A percentile compares a stretch with the other conserved stretches of the same genome.
These are phyloP conservation scores for Halictus ligatus DNA, from an alignment of 2,888 invertebrate genomes.

Conservation along the genomic window DNA sequence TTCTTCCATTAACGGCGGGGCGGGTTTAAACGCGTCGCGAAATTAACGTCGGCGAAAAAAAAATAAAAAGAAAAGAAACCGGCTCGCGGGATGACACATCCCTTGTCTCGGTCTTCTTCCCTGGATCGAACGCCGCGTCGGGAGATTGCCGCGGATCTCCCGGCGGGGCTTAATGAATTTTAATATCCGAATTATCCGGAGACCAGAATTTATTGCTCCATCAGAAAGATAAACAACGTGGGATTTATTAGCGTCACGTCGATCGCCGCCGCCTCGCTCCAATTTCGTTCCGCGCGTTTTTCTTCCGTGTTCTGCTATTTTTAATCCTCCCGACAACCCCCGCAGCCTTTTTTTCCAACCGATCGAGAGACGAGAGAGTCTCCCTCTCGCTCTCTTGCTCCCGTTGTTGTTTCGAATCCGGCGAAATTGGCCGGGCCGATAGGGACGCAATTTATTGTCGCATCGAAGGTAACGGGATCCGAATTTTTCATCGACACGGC, in stretches of 20 bases:
- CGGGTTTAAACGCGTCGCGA: conserved; percentile 4
- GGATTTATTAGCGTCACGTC: conserved; percentile 49
- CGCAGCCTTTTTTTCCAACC: background rate
- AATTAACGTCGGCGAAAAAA: background rate
- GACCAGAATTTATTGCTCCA: conserved; percentile 46
- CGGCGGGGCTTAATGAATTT: conserved; percentile 21
- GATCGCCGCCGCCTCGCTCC: background rate
- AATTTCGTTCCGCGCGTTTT: conserved; percentile 27
- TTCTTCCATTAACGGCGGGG: background rate
- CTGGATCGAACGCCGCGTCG: background rate
- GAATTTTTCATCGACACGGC: conserved; percentile 43
- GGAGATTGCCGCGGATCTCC: background rate
- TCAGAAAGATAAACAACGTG: conserved; percentile 45
- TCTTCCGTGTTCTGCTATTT: background rate
- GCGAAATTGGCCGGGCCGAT: conserved; percentile 43
- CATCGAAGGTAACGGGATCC: conserved; percentile 44
- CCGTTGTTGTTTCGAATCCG: conserved; percentile 29
- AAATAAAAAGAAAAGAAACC: background rate
- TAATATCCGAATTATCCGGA: conserved; percentile 36
- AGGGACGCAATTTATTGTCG: conserved; percentile 47
- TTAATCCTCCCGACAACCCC: background rate
- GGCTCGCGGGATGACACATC: background rate
- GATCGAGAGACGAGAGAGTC: background rate
- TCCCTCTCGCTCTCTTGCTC: background rate
- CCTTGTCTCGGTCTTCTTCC: background rate